These are phyloP conservation scores for Drosophila neocordata DNA, from an alignment of 1,140 invertebrate genomes.

Conservation along the genomic window DNA sequence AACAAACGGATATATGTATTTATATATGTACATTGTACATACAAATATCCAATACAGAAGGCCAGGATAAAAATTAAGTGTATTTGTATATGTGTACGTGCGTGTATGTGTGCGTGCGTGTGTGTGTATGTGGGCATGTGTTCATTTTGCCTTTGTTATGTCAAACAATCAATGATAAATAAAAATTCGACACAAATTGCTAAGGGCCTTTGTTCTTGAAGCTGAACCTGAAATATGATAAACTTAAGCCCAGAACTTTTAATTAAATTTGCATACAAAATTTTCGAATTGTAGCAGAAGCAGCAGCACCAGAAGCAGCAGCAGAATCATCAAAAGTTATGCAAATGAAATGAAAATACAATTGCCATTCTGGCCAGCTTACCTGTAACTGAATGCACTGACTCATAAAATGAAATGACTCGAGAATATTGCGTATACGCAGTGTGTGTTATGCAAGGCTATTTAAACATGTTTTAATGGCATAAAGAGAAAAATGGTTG, in stretches of 20 bases:
- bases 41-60: background rate
- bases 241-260: constrained; percentile 41
- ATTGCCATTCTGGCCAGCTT: constrained; percentile 29
- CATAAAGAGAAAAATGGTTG: constrained; percentile 20
- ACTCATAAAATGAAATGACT: constrained; percentile 51
- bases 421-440: constrained; percentile 56
- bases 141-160: constrained; percentile 34
- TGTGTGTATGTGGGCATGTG: background rate
- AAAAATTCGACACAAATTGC: constrained; percentile 38
- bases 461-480: constrained; percentile 73
- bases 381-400: constrained; percentile 26
- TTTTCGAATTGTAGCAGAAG: constrained; percentile 4
- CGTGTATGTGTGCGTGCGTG: constrained; percentile 16
- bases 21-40: too few relatives aligned
- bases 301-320: background rate
- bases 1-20: background rate
- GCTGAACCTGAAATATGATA: constrained; percentile 21
- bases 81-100: constrained; percentile 11
- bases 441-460: constrained; percentile 35
- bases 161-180: constrained; percentile 51
- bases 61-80: constrained; percentile 1
- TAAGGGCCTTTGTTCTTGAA: constrained; percentile 13
- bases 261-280: constrained; percentile 71
- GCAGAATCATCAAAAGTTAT: constrained; percentile 47
- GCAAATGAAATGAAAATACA: constrained; percentile 40